Evolutionary conservation across 1,140 invertebrate genomes (phyloP), one percentile per base, ranked within the genome.

Genomic region (Trichoplusia ni): DNA sequence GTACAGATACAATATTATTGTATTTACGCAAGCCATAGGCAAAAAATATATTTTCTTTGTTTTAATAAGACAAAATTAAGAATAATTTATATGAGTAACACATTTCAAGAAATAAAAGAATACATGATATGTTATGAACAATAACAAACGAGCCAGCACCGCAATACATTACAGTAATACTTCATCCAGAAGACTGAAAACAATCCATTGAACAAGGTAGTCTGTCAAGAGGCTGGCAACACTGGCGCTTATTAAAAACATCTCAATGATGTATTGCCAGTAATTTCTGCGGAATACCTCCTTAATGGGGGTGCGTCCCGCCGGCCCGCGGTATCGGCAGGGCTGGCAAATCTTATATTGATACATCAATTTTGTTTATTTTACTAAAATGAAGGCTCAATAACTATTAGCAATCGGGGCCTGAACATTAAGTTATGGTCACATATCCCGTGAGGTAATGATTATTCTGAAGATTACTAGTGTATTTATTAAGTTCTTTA

Each of bases 251-350:
- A 81, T 81, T 81, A 79, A 81, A 81, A 81, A 71, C 71, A 76
- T 72, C 72, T 75, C 72, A 73, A 73, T 81, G 79, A 81, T 81
- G 76, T 77, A 80, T 81, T 74, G 76, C 73, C 58, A 72, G 75
- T 75, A 74, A 75, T 73, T 65, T 62, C 69, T 60, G 56, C 47
- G 67, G 35, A 65, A 69, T 61, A 65, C 56, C 62, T 62, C 67
- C 53, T 58, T 51, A 58, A 49, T 37, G 62, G 56, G 56, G 19
- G 40, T 42, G 54, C 38, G 54, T 31, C 54, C 38, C 54, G 54
- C 38, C 38, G 54, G 27, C 42, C 18, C 40, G 8, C 27, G 29
- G 18, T 31, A 14, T 2, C n/a, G 27, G n/a, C 19, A 60, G 56
- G 56, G 56, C 29, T 60, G 56, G 8, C 56, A 13, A 46, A 27